Base-by-base conservation (phyloP, 2,113 vertebrate genomes). In the Pholis gunnellus region DNA sequence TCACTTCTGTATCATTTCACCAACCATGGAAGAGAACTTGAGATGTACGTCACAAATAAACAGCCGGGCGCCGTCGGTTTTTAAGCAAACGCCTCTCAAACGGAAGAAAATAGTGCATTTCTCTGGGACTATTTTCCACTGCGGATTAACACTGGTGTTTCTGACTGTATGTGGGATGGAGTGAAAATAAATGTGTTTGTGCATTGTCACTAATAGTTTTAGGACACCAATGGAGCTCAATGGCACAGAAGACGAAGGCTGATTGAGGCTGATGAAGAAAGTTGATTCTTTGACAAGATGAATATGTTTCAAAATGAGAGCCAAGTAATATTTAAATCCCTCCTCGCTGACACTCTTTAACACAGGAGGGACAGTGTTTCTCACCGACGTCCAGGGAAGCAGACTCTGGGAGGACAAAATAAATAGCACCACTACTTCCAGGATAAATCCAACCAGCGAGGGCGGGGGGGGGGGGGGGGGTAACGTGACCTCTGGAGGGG, bases 341-440 rank as follows among this genome's bases (percentile, higher is more conserved):
- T 68, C 54, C 44, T 77, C 52, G n/a, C 9, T 1, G 46, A n/a
- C 4, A 17, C 59, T n/a, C 22, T 44, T 75, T 74, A 77, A 80
- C 72, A 89, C 84, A 86, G 85, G 61, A 36, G 75, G 70, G 44
- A 72, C 75, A 83, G 81, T 82, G 83, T 86, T 72, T 78, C 54
- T 70, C 64, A 46, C 48, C 34, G 72, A 42, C 75, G 65, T 61
- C 54, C 50, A 86, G 48, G 44, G 46, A 78, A 76, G 71, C 79
- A 40, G 65, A 86, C 52, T 75, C 76, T 63, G 72, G 80, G 79
- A 79, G 75, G 61, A 72, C 65, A 69, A 89, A 84, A 91, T 85
- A 93, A 92, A 94, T 85, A 91, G 72, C 84, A 67, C 50, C 64
- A 88, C 81, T 75, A 88, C 87, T 80, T 84, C 83, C 86, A 88